phyloP scores from a whole-genome alignment of 2,888 invertebrate genomes.

The Drosophila paucipuncta region DNA sequence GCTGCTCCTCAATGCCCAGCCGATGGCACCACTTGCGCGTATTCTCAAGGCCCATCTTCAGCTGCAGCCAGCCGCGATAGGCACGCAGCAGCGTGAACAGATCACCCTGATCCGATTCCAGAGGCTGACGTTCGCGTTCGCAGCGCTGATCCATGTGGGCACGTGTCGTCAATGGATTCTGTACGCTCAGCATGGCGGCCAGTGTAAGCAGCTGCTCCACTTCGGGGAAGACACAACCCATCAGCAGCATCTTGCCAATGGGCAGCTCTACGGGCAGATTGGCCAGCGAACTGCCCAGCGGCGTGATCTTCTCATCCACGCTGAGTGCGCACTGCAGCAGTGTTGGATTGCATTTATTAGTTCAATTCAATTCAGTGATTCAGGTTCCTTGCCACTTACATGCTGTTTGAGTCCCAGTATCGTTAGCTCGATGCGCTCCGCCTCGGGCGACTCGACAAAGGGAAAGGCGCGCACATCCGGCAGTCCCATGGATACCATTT shows the following conservation, averaged over 20 bases:
- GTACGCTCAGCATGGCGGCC: slow-evolving; percentile 96
- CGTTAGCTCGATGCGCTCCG: slow-evolving; percentile 94
- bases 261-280: slow-evolving; percentile 97
- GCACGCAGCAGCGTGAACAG: slow-evolving; percentile 95
- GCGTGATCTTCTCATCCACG: slow-evolving; percentile 92
- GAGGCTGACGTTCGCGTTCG: slow-evolving; percentile 90
- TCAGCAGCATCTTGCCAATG: slow-evolving; percentile 97
- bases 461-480: slow-evolving; percentile 96
- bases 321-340: slow-evolving; percentile 91
- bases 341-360: background rate
- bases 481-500: slow-evolving; percentile 97
- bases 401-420: slow-evolving; percentile 94
- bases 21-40: slow-evolving; percentile 94
- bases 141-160: slow-evolving; percentile 94
- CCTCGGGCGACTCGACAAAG: slow-evolving; percentile 96
- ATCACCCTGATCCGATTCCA: slow-evolving; percentile 98
- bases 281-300: slow-evolving; percentile 94
- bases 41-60: slow-evolving; percentile 87
- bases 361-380: background rate
- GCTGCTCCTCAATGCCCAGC: slow-evolving; percentile 97
- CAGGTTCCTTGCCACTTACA: slow-evolving; percentile 82
- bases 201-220: slow-evolving; percentile 95
- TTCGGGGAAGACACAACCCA: slow-evolving; percentile 95
- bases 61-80: slow-evolving; percentile 94
- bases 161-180: slow-evolving; percentile 95